A percentile compares a stretch with the other conserved stretches of the same genome.
Evolutionary conservation across 1,140 invertebrate genomes (phyloP).

Genomic region (Zeugodacus cucurbitae): DNA sequence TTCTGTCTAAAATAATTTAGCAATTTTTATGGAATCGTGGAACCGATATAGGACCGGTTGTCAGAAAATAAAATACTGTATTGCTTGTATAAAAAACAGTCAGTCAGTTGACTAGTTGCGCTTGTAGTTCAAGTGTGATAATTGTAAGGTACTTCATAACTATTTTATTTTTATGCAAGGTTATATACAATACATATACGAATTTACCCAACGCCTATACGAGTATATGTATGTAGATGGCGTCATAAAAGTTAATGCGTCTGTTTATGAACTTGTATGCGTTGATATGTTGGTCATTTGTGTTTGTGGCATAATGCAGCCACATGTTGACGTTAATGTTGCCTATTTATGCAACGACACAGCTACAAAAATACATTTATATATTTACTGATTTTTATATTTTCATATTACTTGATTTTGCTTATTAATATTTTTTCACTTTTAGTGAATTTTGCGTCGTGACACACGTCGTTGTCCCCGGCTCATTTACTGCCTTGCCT

Average conservation of each 20-base stretch:
- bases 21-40: too few species aligned
- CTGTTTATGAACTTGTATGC: conserved; percentile 62
- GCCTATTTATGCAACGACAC: not conserved
- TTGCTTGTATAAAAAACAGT: too few species aligned
- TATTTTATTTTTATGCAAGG: too few species aligned
- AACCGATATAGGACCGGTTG: too few species aligned
- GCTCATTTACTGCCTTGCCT: not conserved
- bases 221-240: conserved; percentile 41
- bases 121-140: too few species aligned
- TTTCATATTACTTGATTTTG: not conserved
- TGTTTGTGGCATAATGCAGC: not conserved
- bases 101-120: too few species aligned
- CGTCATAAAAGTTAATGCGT: conserved; percentile 63
- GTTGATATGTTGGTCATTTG: conserved; percentile 10
- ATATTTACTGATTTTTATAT: not conserved
- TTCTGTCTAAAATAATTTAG: too few species aligned
- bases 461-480: not conserved
- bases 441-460: not conserved
- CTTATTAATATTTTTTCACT: not conserved
- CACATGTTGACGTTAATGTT: conserved; percentile 26
- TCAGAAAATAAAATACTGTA: too few species aligned
- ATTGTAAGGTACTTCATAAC: too few species aligned
- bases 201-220: conserved; percentile 34
- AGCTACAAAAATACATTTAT: not conserved
- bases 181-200: not conserved